Conservation (phyloP, 2,888 invertebrate genomes). For the Amphimallon solstitiale region DNA sequence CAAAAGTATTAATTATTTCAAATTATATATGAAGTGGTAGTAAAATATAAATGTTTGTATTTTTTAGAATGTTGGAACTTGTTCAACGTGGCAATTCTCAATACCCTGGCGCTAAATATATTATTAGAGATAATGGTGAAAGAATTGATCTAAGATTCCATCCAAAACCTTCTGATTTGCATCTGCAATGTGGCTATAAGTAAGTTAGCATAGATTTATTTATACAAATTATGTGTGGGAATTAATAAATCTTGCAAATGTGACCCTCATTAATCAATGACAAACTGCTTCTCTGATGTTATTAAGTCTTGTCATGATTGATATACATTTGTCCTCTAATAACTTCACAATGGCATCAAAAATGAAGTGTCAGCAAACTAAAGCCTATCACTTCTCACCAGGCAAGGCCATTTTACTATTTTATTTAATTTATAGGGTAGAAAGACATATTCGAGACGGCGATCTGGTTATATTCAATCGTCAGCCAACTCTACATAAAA, state of each 20-base stretch:
- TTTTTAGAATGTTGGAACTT: constrained; percentile 80
- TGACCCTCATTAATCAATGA: too few species aligned
- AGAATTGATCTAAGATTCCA: constrained; percentile 98
- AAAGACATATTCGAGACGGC: constrained; percentile 96
- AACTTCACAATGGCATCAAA: too few species aligned
- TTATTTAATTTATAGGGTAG: constrained; percentile 71
- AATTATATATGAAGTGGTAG: too few species aligned
- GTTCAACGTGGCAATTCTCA: constrained; percentile 97
- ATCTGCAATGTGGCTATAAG: constrained; percentile 94
- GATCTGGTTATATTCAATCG: constrained; percentile 99
- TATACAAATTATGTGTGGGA: too few species aligned
- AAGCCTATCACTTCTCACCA: too few species aligned
- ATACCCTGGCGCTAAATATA: constrained; percentile 99
- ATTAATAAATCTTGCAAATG: too few species aligned
- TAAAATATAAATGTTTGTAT: too few species aligned
- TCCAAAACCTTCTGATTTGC: constrained; percentile 96
- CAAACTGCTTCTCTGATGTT: too few species aligned
- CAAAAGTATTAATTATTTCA: too few species aligned
- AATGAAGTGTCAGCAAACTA: too few species aligned
- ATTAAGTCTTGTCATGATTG: too few species aligned
- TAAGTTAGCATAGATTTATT: constrained; percentile 45
- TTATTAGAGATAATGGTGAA: constrained; percentile 98
- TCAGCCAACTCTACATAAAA: constrained; percentile 99
- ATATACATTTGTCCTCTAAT: too few species aligned
- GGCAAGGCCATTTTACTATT: neutral